A percentile compares a stretch with the other conserved stretches of the same genome.
phyloP scores from a whole-genome alignment of 2,888 invertebrate genomes.

The Bugulina stolonifera region DNA sequence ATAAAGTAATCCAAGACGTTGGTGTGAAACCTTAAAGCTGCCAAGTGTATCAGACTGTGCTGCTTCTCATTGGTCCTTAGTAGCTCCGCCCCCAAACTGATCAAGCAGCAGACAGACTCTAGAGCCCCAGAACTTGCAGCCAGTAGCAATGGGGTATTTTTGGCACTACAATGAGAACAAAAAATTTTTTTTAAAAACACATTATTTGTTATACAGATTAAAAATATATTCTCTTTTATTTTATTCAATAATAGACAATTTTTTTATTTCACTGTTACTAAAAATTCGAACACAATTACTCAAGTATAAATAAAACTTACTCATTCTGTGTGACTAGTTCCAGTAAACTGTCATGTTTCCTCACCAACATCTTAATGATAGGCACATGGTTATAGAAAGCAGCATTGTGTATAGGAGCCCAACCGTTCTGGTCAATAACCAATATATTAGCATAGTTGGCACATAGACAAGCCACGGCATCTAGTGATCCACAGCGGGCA shows the following conservation, averaged over 20 bases:
- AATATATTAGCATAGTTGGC: constrained; percentile 46
- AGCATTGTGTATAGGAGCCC: constrained; percentile 52
- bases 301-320: constrained; percentile 39
- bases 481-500: constrained; percentile 48
- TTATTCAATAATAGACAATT: no score
- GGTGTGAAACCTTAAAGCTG: constrained; percentile 49
- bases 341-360: constrained; percentile 44
- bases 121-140: constrained; percentile 51
- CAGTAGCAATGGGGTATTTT: constrained; percentile 48
- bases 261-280: no score
- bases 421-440: constrained; percentile 48
- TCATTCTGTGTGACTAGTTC: constrained; percentile 49
- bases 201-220: no score
- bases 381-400: constrained; percentile 51
- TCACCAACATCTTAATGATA: constrained; percentile 44
- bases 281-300: no score
- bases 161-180: constrained; percentile 33
- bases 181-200: no score
- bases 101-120: constrained; percentile 45
- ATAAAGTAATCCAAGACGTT: constrained; percentile 52
- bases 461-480: constrained; percentile 48
- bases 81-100: constrained; percentile 44
- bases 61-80: constrained; percentile 37
- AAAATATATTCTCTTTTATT: no score
- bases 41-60: constrained; percentile 48